phyloP scores from a whole-genome alignment of 1,140 invertebrate species.

The Wasmannia auropunctata region DNA sequence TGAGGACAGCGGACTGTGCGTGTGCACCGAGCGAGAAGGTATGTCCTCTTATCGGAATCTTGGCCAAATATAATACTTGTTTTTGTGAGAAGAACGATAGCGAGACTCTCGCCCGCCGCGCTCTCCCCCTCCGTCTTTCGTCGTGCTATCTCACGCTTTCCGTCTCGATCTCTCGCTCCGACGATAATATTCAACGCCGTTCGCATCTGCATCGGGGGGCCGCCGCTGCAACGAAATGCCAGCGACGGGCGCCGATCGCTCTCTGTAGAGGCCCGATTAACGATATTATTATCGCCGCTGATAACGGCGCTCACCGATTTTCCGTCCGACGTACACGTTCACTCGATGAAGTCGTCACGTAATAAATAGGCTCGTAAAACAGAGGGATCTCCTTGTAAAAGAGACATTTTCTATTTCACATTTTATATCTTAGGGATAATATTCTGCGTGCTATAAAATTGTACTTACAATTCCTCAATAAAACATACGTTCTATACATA shows the following conservation, averaged over 20 bases:
- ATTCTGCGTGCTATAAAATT: background rate
- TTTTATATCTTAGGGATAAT: background rate
- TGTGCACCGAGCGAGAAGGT: background rate
- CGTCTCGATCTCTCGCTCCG: background rate
- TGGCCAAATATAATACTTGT: constrained; percentile 71
- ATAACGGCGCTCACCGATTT: background rate
- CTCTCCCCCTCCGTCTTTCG: background rate
- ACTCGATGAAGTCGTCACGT: background rate
- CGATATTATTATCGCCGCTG: constrained; percentile 4
- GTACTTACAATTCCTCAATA: background rate
- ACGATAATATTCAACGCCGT: constrained; percentile 1
- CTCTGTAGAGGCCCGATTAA: background rate
- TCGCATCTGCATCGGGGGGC: background rate
- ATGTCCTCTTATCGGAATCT: constrained; percentile 67
- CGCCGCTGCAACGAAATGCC: background rate
- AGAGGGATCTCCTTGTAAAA: background rate
- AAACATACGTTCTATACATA: too few species aligned
- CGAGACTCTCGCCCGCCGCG: background rate
- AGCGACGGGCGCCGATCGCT: background rate
- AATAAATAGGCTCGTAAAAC: background rate
- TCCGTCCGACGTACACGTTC: background rate
- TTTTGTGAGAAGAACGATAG: constrained; percentile 56
- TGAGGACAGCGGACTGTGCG: background rate
- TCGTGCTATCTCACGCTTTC: background rate
- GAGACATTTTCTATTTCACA: too few species aligned